phyloP scores from a whole-genome alignment of 2,113 vertebrate genomes.

The Myrmecophaga tridactyla region DNA sequence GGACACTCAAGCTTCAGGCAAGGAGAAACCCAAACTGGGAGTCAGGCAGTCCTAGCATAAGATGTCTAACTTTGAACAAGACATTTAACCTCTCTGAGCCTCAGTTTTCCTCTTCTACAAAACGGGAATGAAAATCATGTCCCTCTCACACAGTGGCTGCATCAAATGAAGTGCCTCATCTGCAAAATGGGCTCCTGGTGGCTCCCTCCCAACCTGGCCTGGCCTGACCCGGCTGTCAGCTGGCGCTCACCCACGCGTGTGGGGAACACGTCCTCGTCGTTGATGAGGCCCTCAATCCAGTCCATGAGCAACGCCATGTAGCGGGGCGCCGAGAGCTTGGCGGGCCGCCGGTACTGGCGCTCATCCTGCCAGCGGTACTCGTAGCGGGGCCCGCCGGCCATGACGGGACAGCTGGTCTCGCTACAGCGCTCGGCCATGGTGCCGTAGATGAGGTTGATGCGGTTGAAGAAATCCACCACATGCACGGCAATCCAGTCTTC shows the following conservation, averaged over 20 bases:
- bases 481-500: constrained; percentile 97
- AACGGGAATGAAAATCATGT: background rate
- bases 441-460: constrained; percentile 98
- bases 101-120: constrained; percentile 6
- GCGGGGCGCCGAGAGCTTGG: constrained; percentile 93
- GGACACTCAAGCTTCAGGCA: background rate
- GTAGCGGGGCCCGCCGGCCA: constrained; percentile 95
- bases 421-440: constrained; percentile 97
- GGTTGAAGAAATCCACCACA: constrained; percentile 98
- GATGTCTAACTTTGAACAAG: background rate
- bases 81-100: background rate
- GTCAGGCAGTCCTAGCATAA: background rate
- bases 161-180: background rate
- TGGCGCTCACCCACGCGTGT: constrained; percentile 93
- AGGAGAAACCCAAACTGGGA: background rate
- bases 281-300: constrained; percentile 98
- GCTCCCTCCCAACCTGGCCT: background rate
- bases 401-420: constrained; percentile 93
- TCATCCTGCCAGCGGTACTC: constrained; percentile 99
- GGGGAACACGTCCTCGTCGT: constrained; percentile 96
- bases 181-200: background rate
- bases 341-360: constrained; percentile 92
- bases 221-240: background rate
- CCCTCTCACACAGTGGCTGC: background rate
- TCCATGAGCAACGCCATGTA: constrained; percentile 98